Base-by-base conservation (phyloP, 2,797 vertebrate species). In the Sebastes vulpes region DNA sequence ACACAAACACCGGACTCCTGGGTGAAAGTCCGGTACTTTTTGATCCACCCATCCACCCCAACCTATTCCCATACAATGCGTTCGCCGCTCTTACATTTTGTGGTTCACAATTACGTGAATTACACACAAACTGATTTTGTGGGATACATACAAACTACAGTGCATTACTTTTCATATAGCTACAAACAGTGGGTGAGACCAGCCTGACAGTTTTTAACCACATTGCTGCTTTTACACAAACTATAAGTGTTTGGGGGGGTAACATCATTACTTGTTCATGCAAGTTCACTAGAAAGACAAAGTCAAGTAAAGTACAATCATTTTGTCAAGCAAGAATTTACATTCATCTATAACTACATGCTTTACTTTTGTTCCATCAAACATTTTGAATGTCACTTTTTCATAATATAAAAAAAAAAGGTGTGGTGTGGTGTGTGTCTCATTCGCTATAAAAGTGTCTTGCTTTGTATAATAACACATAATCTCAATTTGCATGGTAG, bases 71-170 rank as follows among this genome's bases (percentile, higher is more conserved):
- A 32, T 35, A 35, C 11, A 0, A 1, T 0, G 32, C 32, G 32
- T 38, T 38, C 35, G 0, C 11, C 5, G 35, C 1, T 38, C 35
- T 38, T 38, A 38, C 2, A 0, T 38, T 38, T 38, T 5, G 0
- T 14, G 11, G 12, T 38, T 38, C 35, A 38, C 35, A 0, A 14
- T 38, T 38, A 38, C 5, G 0, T 38, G 35, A 38, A 38, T 38
- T 38, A 38, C 4, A 0, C 35, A 38, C 4, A 38, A 38, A 38
- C 5, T 14, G 35, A 38, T 38, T 38, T 38, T 0, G 35, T 38
- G 35, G 4, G 35, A 38, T 14, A 38, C 0, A 38, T 0, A 38
- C 35, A 38, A 38, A 38, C 0, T 38, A 38, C 35, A 38, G 35
- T 38, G 35, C 35, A 14, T 38, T 38, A 38, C 35, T 38, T 38